Evolutionary conservation across 1,140 invertebrate genomes (phyloP).

Genomic region (Calliphora vicina): DNA sequence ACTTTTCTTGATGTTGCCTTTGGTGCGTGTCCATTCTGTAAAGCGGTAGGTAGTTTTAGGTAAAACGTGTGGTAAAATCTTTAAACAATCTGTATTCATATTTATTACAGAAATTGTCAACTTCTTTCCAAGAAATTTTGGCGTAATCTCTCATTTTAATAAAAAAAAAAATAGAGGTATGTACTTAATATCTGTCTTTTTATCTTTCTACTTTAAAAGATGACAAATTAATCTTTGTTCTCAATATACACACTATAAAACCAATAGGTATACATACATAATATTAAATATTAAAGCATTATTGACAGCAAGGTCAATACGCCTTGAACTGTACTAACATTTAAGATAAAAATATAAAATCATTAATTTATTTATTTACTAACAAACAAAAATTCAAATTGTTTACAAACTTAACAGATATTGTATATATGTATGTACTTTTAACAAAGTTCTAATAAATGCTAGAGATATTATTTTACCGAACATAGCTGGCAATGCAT

Average conservation of each 20-base stretch:
- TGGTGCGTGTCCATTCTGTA: conserved; percentile 58
- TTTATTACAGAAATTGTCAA: conserved; percentile 54
- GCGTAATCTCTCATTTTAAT: background rate
- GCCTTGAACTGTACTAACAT: too few species aligned
- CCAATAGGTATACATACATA: background rate
- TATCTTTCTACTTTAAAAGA: too few species aligned
- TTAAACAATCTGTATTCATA: background rate
- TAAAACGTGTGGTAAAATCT: background rate
- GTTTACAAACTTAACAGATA: conserved; percentile 10
- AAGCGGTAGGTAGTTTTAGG: conserved; percentile 47
- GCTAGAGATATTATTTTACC: background rate
- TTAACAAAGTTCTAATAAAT: background rate
- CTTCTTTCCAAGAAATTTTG: conserved; percentile 48
- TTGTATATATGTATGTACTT: too few species aligned
- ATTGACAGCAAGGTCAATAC: too few species aligned
- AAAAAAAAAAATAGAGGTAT: background rate
- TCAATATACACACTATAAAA: too few species aligned
- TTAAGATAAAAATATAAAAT: background rate
- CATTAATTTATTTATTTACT: background rate
- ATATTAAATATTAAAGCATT: too few species aligned
- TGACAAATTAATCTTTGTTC: too few species aligned
- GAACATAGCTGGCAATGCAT: conserved; percentile 68
- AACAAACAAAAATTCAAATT: background rate
- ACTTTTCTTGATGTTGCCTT: conserved; percentile 55
- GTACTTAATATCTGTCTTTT: background rate